phyloP scores from a whole-genome alignment of 2,888 invertebrate species.

The Anoncus sp. region DNA sequence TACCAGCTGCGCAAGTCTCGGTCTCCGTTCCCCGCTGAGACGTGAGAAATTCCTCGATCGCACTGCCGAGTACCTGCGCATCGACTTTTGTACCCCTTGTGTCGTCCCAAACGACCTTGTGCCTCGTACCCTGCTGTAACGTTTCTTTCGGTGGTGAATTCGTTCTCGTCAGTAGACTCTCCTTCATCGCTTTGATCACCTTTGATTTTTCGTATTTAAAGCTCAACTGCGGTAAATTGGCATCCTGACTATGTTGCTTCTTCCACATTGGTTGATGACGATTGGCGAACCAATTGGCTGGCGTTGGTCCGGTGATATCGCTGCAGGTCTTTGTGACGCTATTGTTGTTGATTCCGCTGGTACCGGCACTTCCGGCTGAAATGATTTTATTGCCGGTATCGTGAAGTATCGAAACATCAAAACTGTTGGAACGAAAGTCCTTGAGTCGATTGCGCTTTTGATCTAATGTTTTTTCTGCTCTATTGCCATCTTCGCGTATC shows the following conservation, averaged over 20 bases:
- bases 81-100: slow-evolving; percentile 92
- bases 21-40: slow-evolving; percentile 85
- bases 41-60: slow-evolving; percentile 92
- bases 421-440: slow-evolving; percentile 92
- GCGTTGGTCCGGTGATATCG: slow-evolving; percentile 75
- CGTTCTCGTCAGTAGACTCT: slow-evolving; percentile 76
- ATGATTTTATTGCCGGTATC: slow-evolving; percentile 78
- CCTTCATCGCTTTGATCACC: slow-evolving; percentile 84
- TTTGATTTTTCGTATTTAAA: slow-evolving; percentile 86
- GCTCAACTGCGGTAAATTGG: slow-evolving; percentile 85
- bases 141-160: slow-evolving; percentile 70
- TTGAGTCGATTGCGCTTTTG: slow-evolving; percentile 86
- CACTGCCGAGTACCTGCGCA: slow-evolving; percentile 90
- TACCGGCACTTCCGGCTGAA: slow-evolving; percentile 21
- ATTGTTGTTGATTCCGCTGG: slow-evolving; percentile 4
- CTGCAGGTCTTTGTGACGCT: slow-evolving; percentile 10
- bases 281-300: slow-evolving; percentile 91
- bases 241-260: slow-evolving; percentile 80
- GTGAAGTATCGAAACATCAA: slow-evolving; percentile 91
- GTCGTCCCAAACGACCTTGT: slow-evolving; percentile 90
- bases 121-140: slow-evolving; percentile 70
- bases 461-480: slow-evolving; percentile 76
- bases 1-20: slow-evolving; percentile 73
- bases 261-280: slow-evolving; percentile 91
- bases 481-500: slow-evolving; percentile 64